These are phyloP conservation scores for Psilanteris sp. DNA, from an alignment of 1,140 invertebrate genomes.

Conservation along the genomic window DNA sequence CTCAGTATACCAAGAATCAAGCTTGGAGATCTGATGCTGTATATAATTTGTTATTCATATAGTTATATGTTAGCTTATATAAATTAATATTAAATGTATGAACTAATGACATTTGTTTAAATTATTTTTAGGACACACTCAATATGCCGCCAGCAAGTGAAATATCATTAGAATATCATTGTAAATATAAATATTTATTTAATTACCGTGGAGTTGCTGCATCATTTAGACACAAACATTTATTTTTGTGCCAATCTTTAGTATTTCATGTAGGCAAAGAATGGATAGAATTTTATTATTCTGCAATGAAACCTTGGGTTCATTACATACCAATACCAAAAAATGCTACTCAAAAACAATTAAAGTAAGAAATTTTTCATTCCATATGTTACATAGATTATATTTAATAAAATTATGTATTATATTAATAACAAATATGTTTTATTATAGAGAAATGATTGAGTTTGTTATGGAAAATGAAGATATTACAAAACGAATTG, in stretches of 20 bases:
- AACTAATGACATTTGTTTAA: too few species aligned
- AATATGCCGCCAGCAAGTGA: conserved; percentile 89
- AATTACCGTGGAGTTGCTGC: conserved; percentile 98
- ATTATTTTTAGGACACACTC: conserved; percentile 93
- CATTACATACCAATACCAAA: conserved; percentile 95
- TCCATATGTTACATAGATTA: too few species aligned
- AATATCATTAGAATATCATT: conserved; percentile 94
- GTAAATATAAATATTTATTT: conserved; percentile 96
- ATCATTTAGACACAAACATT: conserved; percentile 97
- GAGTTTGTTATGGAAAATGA: conserved; percentile 90
- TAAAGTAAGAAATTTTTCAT: conserved; percentile 81
- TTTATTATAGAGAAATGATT: conserved; percentile 83
- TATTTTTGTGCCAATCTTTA: conserved; percentile 96
- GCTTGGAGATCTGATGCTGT: conserved; percentile 95
- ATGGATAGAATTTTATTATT: conserved; percentile 98
- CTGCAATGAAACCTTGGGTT: conserved; percentile 94
- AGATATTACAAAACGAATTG: conserved; percentile 87
- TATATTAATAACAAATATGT: too few species aligned
- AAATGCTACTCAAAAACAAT: conserved; percentile 84
- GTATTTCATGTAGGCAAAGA: conserved; percentile 97
- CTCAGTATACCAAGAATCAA: conserved; percentile 98
- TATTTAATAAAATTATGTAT: too few species aligned
- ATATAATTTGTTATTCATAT: too few species aligned
- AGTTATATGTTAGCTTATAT: too few species aligned
- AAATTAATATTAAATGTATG: too few species aligned